These are phyloP conservation scores for Perizoma flavofasciatum DNA, from an alignment of 2,888 invertebrate genomes.

Conservation along the genomic window DNA sequence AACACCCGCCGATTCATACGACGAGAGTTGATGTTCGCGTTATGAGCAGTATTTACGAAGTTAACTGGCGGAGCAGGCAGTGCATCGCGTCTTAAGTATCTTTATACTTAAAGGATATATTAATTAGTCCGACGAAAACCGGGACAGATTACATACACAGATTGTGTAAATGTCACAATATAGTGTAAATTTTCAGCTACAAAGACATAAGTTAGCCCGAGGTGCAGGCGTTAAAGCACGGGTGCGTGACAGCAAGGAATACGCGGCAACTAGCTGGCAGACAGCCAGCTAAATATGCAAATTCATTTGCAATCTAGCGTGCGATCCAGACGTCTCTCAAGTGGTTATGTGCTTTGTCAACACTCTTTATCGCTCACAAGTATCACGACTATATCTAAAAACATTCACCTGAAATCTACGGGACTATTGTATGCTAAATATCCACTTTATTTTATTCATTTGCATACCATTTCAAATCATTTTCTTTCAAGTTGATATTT, in stretches of 20 bases:
- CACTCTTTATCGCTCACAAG: constrained; percentile 46
- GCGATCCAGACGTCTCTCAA: constrained; percentile 51
- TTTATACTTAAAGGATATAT: neutral
- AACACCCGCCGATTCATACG: constrained; percentile 13
- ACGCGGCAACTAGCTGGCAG: constrained; percentile 60
- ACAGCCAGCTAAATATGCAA: constrained; percentile 68
- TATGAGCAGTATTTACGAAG: constrained; percentile 23
- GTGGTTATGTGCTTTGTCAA: constrained; percentile 55
- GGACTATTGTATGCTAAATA: no score
- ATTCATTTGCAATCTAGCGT: constrained; percentile 67
- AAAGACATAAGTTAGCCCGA: constrained; percentile 44
- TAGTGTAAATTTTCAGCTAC: constrained; percentile 16
- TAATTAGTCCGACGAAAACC: constrained; percentile 1
- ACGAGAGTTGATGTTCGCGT: constrained; percentile 29
- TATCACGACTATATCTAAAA: constrained; percentile 33
- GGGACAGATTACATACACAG: neutral
- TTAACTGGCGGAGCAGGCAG: constrained; percentile 3
- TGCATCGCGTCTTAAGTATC: constrained; percentile 1
- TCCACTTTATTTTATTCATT: no score
- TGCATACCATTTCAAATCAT: no score
- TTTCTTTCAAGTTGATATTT: constrained; percentile 12
- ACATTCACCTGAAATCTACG: constrained; percentile 19
- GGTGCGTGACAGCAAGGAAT: constrained; percentile 43
- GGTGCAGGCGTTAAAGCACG: constrained; percentile 43
- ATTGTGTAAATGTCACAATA: constrained; percentile 9